Evolutionary conservation across 2,888 invertebrate genomes (phyloP).

Genomic region (Molanna angustata): DNA sequence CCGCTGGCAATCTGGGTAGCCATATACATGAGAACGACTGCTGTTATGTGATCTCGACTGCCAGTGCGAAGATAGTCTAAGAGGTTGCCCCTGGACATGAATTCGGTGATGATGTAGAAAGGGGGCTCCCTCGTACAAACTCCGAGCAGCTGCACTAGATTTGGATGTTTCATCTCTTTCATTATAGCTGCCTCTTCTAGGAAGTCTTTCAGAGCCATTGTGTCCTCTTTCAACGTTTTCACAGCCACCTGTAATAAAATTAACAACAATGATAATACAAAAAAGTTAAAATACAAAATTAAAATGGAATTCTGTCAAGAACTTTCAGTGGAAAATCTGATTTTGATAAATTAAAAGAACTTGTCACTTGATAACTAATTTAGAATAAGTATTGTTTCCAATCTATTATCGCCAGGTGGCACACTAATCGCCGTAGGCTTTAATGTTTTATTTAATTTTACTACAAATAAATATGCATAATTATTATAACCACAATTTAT

Average conservation of each 20-base stretch:
- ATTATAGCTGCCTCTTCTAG: conserved; percentile 98
- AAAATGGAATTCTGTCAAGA: too few species aligned
- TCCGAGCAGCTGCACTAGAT: conserved; percentile 95
- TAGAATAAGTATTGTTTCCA: too few species aligned
- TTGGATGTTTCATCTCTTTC: conserved; percentile 99
- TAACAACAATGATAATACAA: too few species aligned
- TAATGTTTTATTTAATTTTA: too few species aligned
- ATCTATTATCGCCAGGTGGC: too few species aligned
- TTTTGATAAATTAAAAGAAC: too few species aligned
- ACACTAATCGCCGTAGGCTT: too few species aligned
- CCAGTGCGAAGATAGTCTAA: conserved; percentile 91
- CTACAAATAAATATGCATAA: too few species aligned
- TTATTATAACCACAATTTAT: too few species aligned
- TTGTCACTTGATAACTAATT: too few species aligned
- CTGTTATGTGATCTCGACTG: conserved; percentile 83
- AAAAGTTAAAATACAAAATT: too few species aligned
- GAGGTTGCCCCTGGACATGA: conserved; percentile 98
- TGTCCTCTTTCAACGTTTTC: conserved; percentile 98
- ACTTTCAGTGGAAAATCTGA: too few species aligned
- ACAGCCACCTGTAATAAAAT: conserved; percentile 71
- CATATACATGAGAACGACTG: conserved; percentile 97
- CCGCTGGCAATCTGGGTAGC: conserved; percentile 99
- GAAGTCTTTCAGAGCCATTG: conserved; percentile 99
- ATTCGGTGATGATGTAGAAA: conserved; percentile 99
- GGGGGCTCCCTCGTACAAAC: conserved; percentile 99